Conservation (phyloP, 2,797 vertebrate species). For the Gephyroberyx darwinii region DNA sequence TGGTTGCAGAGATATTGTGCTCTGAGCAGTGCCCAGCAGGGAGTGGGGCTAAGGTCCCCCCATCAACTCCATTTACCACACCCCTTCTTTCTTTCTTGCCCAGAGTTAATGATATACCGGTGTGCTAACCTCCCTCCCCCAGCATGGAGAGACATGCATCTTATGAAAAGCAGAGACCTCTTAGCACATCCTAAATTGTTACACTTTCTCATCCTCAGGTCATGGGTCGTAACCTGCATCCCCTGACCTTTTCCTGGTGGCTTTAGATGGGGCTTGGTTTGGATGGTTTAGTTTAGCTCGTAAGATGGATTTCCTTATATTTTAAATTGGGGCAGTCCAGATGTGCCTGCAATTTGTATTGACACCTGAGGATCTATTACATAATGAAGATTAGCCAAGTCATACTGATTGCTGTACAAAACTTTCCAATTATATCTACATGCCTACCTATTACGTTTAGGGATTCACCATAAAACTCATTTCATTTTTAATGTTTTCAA, state of each 20-base stretch:
- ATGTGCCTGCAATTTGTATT: slow-evolving; percentile 5
- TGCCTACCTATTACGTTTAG: slow-evolving; percentile 45
- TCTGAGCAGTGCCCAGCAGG: slow-evolving; percentile 89
- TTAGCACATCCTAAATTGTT: slow-evolving; percentile 91
- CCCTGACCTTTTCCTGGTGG: slow-evolving; percentile 82
- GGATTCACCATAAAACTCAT: slow-evolving; percentile 47
- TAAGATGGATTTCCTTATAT: slow-evolving; percentile 42
- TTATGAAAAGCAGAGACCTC: slow-evolving; percentile 88
- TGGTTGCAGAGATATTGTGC: slow-evolving; percentile 97
- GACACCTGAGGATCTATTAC: not conserved
- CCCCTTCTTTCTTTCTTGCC: slow-evolving; percentile 87
- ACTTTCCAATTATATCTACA: slow-evolving; percentile 11
- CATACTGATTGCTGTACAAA: slow-evolving; percentile 4
- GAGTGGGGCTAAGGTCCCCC: slow-evolving; percentile 91
- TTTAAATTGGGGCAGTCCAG: not conserved
- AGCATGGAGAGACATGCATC: slow-evolving; percentile 89
- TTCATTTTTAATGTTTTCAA: slow-evolving; percentile 56
- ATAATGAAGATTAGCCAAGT: slow-evolving; percentile 12
- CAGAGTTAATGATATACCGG: slow-evolving; percentile 97
- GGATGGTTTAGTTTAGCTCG: slow-evolving; percentile 52
- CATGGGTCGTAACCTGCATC: slow-evolving; percentile 91
- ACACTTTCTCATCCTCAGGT: slow-evolving; percentile 93
- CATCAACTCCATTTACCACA: slow-evolving; percentile 91
- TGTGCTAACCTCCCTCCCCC: slow-evolving; percentile 87
- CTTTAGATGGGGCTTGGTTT: slow-evolving; percentile 61